Evolutionary conservation across 2,797 vertebrate genomes (phyloP).

Genomic region (Eulemur albifrons): DNA sequence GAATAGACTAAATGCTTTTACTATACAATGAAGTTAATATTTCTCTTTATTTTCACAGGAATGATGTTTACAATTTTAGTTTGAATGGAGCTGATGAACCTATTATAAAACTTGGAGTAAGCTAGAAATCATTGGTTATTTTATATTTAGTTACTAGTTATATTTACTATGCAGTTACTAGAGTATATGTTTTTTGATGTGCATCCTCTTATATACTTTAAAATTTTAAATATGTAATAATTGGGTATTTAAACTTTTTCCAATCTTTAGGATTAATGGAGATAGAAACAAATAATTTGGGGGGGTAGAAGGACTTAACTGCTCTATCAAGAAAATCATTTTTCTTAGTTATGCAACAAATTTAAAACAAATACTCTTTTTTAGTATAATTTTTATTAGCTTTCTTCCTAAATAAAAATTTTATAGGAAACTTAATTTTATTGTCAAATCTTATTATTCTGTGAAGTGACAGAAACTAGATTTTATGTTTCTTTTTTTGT

Average conservation of each 20-base stretch:
- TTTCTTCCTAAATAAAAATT: conserved; percentile 44
- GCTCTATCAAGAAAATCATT: neutral
- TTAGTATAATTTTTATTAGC: neutral
- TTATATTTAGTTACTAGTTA: conserved; percentile 7
- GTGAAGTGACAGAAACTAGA: neutral
- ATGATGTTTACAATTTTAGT: conserved; percentile 92
- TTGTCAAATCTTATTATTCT: neutral
- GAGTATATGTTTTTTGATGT: neutral
- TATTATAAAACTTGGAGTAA: conserved; percentile 87
- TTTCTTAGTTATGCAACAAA: neutral
- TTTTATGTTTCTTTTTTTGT: conserved; percentile 2
- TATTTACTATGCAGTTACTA: neutral
- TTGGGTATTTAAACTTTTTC: neutral
- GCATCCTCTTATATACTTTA: neutral
- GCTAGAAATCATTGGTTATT: conserved; percentile 57
- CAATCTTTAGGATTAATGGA: neutral
- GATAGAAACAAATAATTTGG: conserved; percentile 8
- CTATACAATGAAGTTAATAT: conserved; percentile 33
- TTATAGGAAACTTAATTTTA: conserved; percentile 30
- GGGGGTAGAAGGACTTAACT: neutral
- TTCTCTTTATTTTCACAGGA: conserved; percentile 81
- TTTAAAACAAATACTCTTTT: neutral
- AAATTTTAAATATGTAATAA: neutral
- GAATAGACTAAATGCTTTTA: conserved; percentile 4
- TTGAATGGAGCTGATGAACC: conserved; percentile 82